Base-by-base conservation (phyloP, 2,113 vertebrate genomes). In the Sminthopsis crassicaudata region DNA sequence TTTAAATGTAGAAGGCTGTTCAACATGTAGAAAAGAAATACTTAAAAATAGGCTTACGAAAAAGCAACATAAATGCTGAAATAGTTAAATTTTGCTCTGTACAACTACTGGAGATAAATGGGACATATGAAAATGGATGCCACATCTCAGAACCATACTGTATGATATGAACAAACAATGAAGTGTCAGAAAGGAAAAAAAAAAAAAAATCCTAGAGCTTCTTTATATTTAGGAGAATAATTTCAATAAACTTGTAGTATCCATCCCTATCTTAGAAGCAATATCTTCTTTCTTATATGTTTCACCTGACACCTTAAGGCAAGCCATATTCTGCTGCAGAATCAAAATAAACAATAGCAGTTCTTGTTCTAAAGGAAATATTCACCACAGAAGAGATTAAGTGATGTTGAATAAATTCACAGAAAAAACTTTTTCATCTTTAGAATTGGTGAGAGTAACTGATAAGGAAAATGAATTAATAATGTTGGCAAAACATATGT, bases 211-310 rank as follows among this genome's bases (percentile, higher is more conserved):
- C 24, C 26, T 93, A 91, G 91, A 51, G 55, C 92, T 89, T 84
- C 50, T 95, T 97, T 94, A 95, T 94, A 94, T 46, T 57, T 92
- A 93, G 48, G 91, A 97, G 9, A 93, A 60, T 94, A 92, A 51
- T 76, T 94, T 95, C 84, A 93, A 90, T 94, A 94, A 90, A 16
- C 25, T 50, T 90, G 46, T 19, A 51, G 27, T 90, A 12, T 46
- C 24, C 46, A 52, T 90, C 67, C 46, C 96, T 93, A 53, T 95
- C 51, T 90, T 88, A 84, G n/a, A n/a, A 19, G 92, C 30, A 97
- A 84, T 96, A 98, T 97, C 94, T 98, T 91, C 97, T 98, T 91
- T 97, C 94, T 91, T 93, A 48, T 22, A 95, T 94, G 95, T 89
- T 96, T 97, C 95, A 98, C 53, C 9, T 93, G 95, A 96, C 94